Evolutionary conservation across 1,140 invertebrate species (phyloP).

Genomic region (Holcopasites calliopsidis): DNA sequence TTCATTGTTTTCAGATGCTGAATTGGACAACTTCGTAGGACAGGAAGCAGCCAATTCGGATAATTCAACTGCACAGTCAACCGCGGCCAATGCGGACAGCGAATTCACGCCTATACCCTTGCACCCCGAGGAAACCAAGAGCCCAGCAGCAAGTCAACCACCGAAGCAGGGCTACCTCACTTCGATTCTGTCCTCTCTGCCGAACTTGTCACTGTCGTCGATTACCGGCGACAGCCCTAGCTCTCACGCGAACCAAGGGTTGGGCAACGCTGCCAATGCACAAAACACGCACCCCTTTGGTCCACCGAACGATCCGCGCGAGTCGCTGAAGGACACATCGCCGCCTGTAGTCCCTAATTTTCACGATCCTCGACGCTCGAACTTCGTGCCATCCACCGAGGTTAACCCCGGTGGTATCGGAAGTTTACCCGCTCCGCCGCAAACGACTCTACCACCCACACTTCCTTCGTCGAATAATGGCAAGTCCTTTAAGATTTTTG

Average conservation of each 20-base stretch:
- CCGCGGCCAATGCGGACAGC: background rate
- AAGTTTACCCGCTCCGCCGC: conserved; percentile 5
- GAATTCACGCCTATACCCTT: conserved; percentile 19
- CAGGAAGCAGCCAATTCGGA: conserved; percentile 45
- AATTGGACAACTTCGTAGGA: conserved; percentile 65
- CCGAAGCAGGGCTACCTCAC: conserved; percentile 71
- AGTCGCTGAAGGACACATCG: conserved; percentile 22
- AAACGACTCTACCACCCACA: conserved; percentile 25
- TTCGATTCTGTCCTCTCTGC: conserved; percentile 74
- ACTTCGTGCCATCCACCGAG: conserved; percentile 39
- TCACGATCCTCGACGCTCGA: conserved; percentile 34
- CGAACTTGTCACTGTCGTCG: conserved; percentile 71
- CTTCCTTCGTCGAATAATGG: conserved; percentile 46
- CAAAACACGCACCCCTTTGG: conserved; percentile 39
- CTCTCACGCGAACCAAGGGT: conserved; percentile 27
- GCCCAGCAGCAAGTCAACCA: conserved; percentile 47
- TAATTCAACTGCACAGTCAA: background rate
- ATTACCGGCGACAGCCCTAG: conserved; percentile 55
- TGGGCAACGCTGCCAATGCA: conserved; percentile 4
- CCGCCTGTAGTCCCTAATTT: conserved; percentile 42
- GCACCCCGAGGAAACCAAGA: conserved; percentile 36
- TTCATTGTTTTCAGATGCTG: conserved; percentile 63
- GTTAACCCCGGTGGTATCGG: background rate
- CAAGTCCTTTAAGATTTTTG: conserved; percentile 9
- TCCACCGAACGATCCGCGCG: conserved; percentile 23